Percentiles rank a stretch among this genome's conserved stretches.
These are phyloP conservation scores for Caprella mutica DNA, from an alignment of 2,888 invertebrate genomes.

Conservation along the genomic window DNA sequence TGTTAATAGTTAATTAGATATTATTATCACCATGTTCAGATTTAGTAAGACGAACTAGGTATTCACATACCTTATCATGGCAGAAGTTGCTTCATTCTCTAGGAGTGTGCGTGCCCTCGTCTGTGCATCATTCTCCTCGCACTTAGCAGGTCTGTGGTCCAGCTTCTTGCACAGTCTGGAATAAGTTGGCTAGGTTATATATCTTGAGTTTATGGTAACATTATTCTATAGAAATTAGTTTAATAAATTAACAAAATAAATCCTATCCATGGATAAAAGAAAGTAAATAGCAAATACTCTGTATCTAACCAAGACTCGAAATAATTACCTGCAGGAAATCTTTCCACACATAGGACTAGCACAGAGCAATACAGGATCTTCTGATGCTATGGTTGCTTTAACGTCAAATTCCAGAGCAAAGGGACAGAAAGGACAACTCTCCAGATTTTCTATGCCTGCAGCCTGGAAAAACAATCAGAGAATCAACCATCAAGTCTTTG, in stretches of 20 bases:
- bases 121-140: slow-evolving; percentile 43
- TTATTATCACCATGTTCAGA: too few relatives aligned
- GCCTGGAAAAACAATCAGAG: too few relatives aligned
- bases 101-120: slow-evolving; percentile 44
- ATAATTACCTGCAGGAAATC: slow-evolving; percentile 49
- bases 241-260: too few relatives aligned
- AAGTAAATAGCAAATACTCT: too few relatives aligned
- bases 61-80: slow-evolving; percentile 37
- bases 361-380: slow-evolving; percentile 45
- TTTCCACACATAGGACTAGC: slow-evolving; percentile 49
- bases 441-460: slow-evolving; percentile 47
- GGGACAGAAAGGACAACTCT: slow-evolving; percentile 49
- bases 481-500: too few relatives aligned
- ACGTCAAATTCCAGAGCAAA: slow-evolving; percentile 46
- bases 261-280: too few relatives aligned
- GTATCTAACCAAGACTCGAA: too few relatives aligned
- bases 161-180: slow-evolving; percentile 41
- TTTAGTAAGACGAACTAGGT: too few relatives aligned
- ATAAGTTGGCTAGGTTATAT: too few relatives aligned
- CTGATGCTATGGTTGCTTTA: slow-evolving; percentile 34
- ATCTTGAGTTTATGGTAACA: too few relatives aligned
- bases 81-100: slow-evolving; percentile 49
- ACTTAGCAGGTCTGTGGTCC: slow-evolving; percentile 41
- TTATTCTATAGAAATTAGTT: too few relatives aligned
- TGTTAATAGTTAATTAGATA: too few relatives aligned